Base-by-base conservation (phyloP, 1,140 invertebrate species). In the Drosophila quadrilineata region DNA sequence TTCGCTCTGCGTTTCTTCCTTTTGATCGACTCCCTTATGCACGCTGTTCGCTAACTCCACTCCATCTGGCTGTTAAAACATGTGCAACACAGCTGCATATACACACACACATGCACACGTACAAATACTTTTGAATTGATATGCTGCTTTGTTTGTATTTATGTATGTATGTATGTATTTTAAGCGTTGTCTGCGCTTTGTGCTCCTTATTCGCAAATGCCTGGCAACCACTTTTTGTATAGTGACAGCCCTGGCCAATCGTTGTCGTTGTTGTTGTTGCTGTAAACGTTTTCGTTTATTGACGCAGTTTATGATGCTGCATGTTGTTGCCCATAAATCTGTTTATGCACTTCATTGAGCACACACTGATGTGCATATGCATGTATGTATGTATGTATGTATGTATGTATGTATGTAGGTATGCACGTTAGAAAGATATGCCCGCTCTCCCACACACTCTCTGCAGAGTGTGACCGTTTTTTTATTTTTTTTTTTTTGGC, bases 271-370 rank as follows among this genome's bases (percentile, higher is more conserved):
- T 53, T 63, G 43, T 60, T 75, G 41, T 71, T 64, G 68, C 29
- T 84, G 56, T 74, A 67, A 82, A 73, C 79, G 79, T 77, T 84
- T 82, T 77, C 75, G 75, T 79, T 82, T 82, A 82, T 77, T 82
- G 70, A 82, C 84, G 79, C 74, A 82, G 77, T 82, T 82, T 82
- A 82, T 77, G 73, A 77, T 84, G 73, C 84, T 82, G 76, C n/a
- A n/a, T 66, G 63, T 66, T 66, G 63, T 66, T 66, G 63, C 60
- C 79, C 73, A 82, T 82, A 82, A 82, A 82, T 82, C 77, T 77
- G 77, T 84, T 85, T 77, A 82, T 82, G 79, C 77, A 82, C 79
- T 82, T 70, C 73, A 85, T 74, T 84, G 73, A 63, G 56, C 73
- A 64, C 71, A 74, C 21, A 45, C 41, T 28, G 10, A 24, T 21